Evolutionary conservation across 1,140 invertebrate genomes (phyloP).

Genomic region (Tetragonula clypearis): DNA sequence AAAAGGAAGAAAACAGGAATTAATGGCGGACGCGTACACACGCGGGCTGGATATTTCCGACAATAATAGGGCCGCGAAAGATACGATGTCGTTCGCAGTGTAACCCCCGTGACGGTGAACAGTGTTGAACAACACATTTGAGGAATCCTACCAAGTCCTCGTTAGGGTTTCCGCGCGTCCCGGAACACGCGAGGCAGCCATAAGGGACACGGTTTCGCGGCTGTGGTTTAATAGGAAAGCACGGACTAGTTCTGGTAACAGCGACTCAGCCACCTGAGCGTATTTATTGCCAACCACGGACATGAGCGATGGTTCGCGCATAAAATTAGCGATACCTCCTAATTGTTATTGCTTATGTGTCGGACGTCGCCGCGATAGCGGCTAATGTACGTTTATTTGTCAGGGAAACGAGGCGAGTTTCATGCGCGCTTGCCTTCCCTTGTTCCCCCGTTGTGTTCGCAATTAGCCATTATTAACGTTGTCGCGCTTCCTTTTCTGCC

Average conservation of each 20-base stretch:
- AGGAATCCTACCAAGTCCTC: constrained; percentile 21
- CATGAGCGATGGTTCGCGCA: constrained; percentile 71
- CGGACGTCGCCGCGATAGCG: constrained; percentile 44
- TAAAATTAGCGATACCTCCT: constrained; percentile 78
- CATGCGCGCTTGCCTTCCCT: constrained; percentile 39
- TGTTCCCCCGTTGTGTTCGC: background rate
- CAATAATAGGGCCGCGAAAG: background rate
- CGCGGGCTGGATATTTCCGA: background rate
- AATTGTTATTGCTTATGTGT: constrained; percentile 78
- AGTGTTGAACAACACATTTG: constrained; percentile 44
- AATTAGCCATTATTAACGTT: constrained; percentile 16
- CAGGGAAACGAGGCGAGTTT: constrained; percentile 41
- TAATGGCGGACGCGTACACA: background rate
- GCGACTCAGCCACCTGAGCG: constrained; percentile 43
- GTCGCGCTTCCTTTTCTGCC: background rate
- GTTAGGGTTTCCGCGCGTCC: constrained; percentile 1
- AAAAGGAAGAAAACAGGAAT: background rate
- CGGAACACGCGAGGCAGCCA: constrained; percentile 2
- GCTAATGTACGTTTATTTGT: constrained; percentile 49
- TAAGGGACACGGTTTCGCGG: constrained; percentile 66
- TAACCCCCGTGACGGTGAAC: constrained; percentile 56
- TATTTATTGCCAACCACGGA: constrained; percentile 62
- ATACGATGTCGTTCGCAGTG: constrained; percentile 14
- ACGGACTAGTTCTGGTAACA: constrained; percentile 59
- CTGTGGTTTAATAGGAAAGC: constrained; percentile 5